Evolutionary conservation across 2,888 invertebrate species (phyloP).

Genomic region (Paralinhomoeus sp.): DNA sequence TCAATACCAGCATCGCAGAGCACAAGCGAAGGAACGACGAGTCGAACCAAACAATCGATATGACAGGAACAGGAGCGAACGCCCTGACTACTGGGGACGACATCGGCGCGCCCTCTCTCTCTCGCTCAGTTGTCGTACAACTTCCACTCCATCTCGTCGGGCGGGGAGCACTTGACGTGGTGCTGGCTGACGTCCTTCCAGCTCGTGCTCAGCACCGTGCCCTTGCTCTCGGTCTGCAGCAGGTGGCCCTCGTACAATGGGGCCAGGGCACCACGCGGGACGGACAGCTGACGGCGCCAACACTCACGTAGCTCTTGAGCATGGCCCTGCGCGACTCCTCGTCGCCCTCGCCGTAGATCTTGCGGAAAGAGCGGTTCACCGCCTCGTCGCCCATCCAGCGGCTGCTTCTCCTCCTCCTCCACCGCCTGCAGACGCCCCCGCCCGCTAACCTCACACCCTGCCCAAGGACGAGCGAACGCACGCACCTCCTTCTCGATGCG

Average conservation of each 20-base stretch:
- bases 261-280: too few relatives aligned
- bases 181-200: constrained; percentile 69
- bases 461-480: neutral
- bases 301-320: constrained; percentile 85
- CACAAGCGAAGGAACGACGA: too few relatives aligned
- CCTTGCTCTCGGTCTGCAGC: constrained; percentile 50
- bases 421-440: constrained; percentile 10
- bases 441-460: neutral
- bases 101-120: too few relatives aligned
- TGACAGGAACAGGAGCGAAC: too few relatives aligned
- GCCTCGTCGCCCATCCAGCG: constrained; percentile 67
- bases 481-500: constrained; percentile 56
- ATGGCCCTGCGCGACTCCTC: constrained; percentile 85
- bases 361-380: constrained; percentile 63
- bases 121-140: constrained; percentile 36
- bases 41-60: too few relatives aligned
- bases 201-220: constrained; percentile 89
- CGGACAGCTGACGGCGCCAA: too few relatives aligned
- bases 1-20: too few relatives aligned
- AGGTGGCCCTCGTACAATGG: too few relatives aligned
- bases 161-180: constrained; percentile 65
- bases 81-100: too few relatives aligned
- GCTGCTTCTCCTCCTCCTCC: constrained; percentile 38
- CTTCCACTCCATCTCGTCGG: constrained; percentile 78
- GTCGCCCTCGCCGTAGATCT: constrained; percentile 70